Percentiles rank a stretch among this genome's conserved stretches.
Conservation (phyloP, 1,140 invertebrate genomes). For the Diorhabda carinulata region DNA sequence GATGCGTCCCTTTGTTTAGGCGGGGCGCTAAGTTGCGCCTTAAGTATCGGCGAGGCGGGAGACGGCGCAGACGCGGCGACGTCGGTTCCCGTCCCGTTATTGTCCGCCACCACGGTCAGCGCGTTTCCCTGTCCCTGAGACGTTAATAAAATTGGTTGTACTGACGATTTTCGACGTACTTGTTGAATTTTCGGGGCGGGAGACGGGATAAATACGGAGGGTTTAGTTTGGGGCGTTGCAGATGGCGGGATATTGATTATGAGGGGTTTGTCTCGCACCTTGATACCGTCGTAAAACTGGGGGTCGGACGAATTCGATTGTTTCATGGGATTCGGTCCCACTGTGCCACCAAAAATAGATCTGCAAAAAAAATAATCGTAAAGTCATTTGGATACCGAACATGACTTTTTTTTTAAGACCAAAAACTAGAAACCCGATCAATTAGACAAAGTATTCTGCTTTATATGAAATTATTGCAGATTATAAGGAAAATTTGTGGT, state of each 20-base stretch:
- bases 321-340: conserved; percentile 72
- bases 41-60: conserved; percentile 67
- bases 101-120: conserved; percentile 33
- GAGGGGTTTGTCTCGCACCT: conserved; percentile 59
- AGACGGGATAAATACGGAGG: conserved; percentile 18
- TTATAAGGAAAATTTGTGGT: too few species aligned
- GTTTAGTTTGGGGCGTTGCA: conserved; percentile 27
- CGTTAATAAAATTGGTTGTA: conserved; percentile 12
- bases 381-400: neutral
- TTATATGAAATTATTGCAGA: too few species aligned
- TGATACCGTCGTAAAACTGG: conserved; percentile 72
- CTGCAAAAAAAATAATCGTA: conserved; percentile 46
- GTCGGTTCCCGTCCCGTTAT: conserved; percentile 40
- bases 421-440: too few species aligned
- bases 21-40: conserved; percentile 71
- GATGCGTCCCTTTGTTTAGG: conserved; percentile 51
- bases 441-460: too few species aligned
- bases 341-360: conserved; percentile 70
- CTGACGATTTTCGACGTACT: conserved; percentile 19
- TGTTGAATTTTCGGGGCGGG: conserved; percentile 21
- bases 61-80: conserved; percentile 43
- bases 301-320: conserved; percentile 54
- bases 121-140: conserved; percentile 20
- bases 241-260: conserved; percentile 47
- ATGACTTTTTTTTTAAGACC: too few species aligned